Conservation (phyloP, 2,113 vertebrate genomes). For the Tupaia chinensis region DNA sequence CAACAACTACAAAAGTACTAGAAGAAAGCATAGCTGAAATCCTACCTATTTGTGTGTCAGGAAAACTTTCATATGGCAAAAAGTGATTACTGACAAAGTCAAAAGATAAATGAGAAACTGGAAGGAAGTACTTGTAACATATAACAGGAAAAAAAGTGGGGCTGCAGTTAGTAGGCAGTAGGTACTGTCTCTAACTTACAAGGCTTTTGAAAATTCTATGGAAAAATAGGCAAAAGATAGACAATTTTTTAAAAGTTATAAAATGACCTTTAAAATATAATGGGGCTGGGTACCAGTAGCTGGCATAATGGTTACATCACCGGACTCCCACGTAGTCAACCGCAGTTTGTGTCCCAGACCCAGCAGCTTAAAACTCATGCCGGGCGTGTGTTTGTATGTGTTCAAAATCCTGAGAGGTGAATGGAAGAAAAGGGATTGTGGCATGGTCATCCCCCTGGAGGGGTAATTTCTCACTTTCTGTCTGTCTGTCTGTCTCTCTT, state of each 20-base stretch:
- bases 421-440: too few species aligned
- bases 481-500: too few species aligned
- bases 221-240: background rate
- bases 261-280: background rate
- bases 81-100: background rate
- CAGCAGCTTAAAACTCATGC: too few species aligned
- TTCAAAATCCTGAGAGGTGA: too few species aligned
- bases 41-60: background rate
- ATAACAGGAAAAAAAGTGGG: background rate
- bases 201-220: background rate
- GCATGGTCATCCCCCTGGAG: too few species aligned
- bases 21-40: background rate
- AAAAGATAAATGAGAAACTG: slow-evolving; percentile 32
- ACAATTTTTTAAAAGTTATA: background rate
- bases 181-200: background rate
- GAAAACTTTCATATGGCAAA: background rate
- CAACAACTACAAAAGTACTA: background rate
- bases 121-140: background rate
- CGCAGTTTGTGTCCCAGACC: too few species aligned
- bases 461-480: too few species aligned
- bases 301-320: too few species aligned
- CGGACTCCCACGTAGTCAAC: too few species aligned
- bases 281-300: too few species aligned
- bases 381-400: too few species aligned
- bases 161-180: background rate